A percentile compares a stretch with the other conserved stretches of the same genome.
These are phyloP conservation scores for Eilema caniola DNA, from an alignment of 2,888 invertebrate genomes.

Conservation along the genomic window DNA sequence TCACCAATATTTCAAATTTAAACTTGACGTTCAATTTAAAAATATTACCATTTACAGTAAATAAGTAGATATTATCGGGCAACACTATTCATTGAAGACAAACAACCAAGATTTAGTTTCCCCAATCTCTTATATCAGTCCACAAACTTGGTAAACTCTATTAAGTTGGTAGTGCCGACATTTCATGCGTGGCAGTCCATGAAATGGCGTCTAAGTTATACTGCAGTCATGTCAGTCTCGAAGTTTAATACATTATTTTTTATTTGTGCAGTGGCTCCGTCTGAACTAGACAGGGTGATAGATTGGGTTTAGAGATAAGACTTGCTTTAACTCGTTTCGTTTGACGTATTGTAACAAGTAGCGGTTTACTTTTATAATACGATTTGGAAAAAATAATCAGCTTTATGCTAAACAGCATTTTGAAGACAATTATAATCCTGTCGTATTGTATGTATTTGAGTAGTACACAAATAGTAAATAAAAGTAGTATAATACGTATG, in stretches of 20 bases:
- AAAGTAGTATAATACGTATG: too few species aligned
- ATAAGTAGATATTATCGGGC: conserved; percentile 19
- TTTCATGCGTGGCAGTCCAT: conserved; percentile 1
- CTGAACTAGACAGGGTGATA: conserved; percentile 38
- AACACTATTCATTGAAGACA: conserved; percentile 35
- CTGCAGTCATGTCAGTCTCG: conserved; percentile 43
- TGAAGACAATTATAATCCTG: too few species aligned
- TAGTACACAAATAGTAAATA: too few species aligned
- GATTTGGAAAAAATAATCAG: background rate
- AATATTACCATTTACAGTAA: conserved; percentile 10
- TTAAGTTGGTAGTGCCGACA: conserved; percentile 32
- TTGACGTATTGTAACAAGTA: background rate
- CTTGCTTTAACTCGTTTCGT: background rate
- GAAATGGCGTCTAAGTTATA: conserved; percentile 47
- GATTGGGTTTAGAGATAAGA: conserved; percentile 21
- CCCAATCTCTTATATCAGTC: conserved; percentile 33
- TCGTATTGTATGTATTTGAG: too few species aligned
- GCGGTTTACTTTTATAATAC: background rate
- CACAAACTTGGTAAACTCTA: conserved; percentile 43
- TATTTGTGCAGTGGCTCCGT: conserved; percentile 23
- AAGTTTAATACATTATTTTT: conserved; percentile 34
- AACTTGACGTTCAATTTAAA: background rate
- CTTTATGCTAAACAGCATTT: too few species aligned
- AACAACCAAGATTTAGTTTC: conserved; percentile 17
- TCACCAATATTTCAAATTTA: background rate